phyloP scores from a whole-genome alignment of 1,140 invertebrate species.

The Orchesella cincta region DNA sequence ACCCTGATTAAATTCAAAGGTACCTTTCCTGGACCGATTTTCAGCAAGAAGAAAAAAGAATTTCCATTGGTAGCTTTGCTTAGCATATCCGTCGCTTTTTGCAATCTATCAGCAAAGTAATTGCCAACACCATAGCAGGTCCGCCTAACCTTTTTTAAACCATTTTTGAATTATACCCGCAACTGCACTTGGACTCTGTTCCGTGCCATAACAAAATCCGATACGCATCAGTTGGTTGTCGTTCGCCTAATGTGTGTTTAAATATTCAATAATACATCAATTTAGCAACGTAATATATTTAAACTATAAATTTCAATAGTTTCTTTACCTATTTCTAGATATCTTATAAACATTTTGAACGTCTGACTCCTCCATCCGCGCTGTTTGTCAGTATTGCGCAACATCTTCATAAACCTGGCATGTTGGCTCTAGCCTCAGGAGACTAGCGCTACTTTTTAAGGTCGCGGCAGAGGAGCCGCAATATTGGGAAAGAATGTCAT shows the following conservation, averaged over 20 bases:
- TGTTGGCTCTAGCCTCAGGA: not conserved
- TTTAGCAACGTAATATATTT: not conserved
- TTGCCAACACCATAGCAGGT: not conserved
- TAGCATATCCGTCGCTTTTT: not conserved
- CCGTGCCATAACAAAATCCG: constrained; percentile 14
- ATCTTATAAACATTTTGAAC: not conserved
- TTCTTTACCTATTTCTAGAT: not conserved
- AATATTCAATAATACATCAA: not conserved
- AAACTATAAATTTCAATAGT: not conserved
- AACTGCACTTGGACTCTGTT: not conserved
- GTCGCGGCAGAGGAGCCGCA: too few species aligned
- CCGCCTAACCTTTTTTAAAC: not conserved
- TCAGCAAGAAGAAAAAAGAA: not conserved
- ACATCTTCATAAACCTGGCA: not conserved
- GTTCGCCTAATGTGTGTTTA: too few species aligned
- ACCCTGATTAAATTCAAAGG: too few species aligned
- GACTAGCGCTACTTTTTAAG: too few species aligned
- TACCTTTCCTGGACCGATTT: not conserved
- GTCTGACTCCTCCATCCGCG: not conserved
- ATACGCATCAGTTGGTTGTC: not conserved
- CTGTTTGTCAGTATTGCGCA: not conserved
- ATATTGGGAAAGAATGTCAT: too few species aligned
- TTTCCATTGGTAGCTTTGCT: not conserved
- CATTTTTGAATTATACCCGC: not conserved
- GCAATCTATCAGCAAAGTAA: constrained; percentile 24